A percentile compares a stretch with the other conserved stretches of the same genome.
Evolutionary conservation across 2,797 vertebrate species (phyloP).

Genomic region (Poeciliopsis turneri): DNA sequence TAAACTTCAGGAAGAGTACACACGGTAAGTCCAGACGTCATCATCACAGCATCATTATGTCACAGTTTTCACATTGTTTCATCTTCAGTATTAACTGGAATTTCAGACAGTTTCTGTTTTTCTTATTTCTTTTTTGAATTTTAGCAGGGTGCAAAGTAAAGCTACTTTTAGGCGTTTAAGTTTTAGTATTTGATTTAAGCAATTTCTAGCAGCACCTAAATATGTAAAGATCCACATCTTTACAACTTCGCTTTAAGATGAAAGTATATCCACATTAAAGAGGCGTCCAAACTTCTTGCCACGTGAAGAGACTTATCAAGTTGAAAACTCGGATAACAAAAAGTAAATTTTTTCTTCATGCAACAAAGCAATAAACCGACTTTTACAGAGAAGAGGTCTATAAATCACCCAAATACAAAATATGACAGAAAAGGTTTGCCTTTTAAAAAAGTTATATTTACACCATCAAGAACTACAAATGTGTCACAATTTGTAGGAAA

Average conservation of each 20-base stretch:
- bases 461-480: background rate
- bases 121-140: background rate
- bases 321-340: background rate
- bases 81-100: background rate
- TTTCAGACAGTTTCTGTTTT: background rate
- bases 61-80: background rate
- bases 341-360: background rate
- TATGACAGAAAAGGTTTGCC: background rate
- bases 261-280: background rate
- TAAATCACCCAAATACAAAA: background rate
- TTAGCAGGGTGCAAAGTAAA: background rate
- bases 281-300: background rate
- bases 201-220: background rate
- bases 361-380: background rate
- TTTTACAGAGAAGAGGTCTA: background rate
- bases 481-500: background rate
- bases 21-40: constrained; percentile 82
- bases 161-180: background rate
- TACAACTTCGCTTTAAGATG: background rate
- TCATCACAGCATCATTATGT: too few species aligned
- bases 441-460: background rate
- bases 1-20: constrained; percentile 99
- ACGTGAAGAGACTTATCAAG: background rate
- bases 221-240: background rate
- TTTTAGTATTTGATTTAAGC: background rate